phyloP scores from a whole-genome alignment of 2,113 vertebrate species.

The Tinamus guttatus region DNA sequence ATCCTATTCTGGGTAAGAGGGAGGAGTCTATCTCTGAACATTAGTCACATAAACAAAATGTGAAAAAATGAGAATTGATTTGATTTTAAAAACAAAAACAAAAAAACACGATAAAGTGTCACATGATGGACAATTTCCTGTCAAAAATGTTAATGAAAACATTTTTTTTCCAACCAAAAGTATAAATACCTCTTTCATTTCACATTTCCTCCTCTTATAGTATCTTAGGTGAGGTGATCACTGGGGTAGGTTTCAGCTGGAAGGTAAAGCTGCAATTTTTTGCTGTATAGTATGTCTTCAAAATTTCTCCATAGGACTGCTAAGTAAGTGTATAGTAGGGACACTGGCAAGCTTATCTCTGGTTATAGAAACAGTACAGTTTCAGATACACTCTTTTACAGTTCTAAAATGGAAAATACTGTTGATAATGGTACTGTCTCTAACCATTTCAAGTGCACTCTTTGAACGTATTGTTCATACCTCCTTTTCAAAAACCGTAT shows the following conservation, averaged over 20 bases:
- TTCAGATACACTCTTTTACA: not conserved
- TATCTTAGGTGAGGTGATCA: not conserved
- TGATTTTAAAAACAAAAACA: not conserved
- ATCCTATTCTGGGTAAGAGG: not conserved
- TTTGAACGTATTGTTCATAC: not conserved
- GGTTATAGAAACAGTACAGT: not conserved
- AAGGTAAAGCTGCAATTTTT: not conserved
- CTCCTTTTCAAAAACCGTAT: not conserved
- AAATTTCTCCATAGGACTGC: not conserved
- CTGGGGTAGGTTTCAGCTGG: not conserved
- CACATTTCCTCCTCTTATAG: not conserved
- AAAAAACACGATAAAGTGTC: not conserved
- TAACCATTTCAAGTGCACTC: not conserved
- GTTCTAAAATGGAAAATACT: not conserved
- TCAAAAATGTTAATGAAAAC: not conserved
- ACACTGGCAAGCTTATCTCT: not conserved
- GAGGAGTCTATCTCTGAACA: not conserved
- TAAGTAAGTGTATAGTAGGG: not conserved
- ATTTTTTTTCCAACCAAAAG: not conserved
- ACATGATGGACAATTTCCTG: not conserved
- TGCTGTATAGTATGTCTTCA: not conserved
- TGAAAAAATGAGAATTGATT: not conserved
- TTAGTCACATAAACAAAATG: not conserved
- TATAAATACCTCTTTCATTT: not conserved
- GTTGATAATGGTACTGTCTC: not conserved